Evolutionary conservation across 2,113 vertebrate species (phyloP).

Genomic region (Plecotus auritus): DNA sequence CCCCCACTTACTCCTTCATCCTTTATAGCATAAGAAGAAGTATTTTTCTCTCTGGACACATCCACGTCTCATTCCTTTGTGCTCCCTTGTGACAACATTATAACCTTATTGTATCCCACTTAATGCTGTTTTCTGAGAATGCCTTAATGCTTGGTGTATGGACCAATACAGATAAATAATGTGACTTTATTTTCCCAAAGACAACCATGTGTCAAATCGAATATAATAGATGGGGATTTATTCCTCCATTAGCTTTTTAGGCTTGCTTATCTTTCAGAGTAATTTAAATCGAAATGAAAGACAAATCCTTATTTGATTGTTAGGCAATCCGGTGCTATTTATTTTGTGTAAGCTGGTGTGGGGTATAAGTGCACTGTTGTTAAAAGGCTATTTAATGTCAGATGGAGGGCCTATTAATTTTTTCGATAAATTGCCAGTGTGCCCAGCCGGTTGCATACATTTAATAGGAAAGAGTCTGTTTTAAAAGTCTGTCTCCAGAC

Average conservation of each 20-base stretch:
- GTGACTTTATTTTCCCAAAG: slow-evolving; percentile 62
- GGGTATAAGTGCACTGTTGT: slow-evolving; percentile 63
- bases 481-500: slow-evolving; percentile 26
- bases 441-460: slow-evolving; percentile 20
- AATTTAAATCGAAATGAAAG: slow-evolving; percentile 71
- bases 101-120: slow-evolving; percentile 42
- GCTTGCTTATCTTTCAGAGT: slow-evolving; percentile 69
- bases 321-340: slow-evolving; percentile 59
- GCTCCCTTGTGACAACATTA: slow-evolving; percentile 23
- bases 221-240: slow-evolving; percentile 64
- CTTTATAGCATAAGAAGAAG: background rate
- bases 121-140: slow-evolving; percentile 53
- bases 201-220: slow-evolving; percentile 63
- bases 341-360: slow-evolving; percentile 60
- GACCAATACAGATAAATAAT: slow-evolving; percentile 65
- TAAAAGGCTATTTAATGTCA: slow-evolving; percentile 72
- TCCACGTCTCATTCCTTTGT: background rate
- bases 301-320: slow-evolving; percentile 71
- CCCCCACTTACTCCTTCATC: background rate
- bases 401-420: slow-evolving; percentile 65
- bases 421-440: slow-evolving; percentile 46
- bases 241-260: slow-evolving; percentile 71
- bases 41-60: background rate
- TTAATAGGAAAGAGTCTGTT: slow-evolving; percentile 42
- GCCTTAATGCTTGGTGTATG: slow-evolving; percentile 57